These are phyloP conservation scores for Polyommatus iphigenia DNA, from an alignment of 2,888 invertebrate genomes.

Conservation along the genomic window DNA sequence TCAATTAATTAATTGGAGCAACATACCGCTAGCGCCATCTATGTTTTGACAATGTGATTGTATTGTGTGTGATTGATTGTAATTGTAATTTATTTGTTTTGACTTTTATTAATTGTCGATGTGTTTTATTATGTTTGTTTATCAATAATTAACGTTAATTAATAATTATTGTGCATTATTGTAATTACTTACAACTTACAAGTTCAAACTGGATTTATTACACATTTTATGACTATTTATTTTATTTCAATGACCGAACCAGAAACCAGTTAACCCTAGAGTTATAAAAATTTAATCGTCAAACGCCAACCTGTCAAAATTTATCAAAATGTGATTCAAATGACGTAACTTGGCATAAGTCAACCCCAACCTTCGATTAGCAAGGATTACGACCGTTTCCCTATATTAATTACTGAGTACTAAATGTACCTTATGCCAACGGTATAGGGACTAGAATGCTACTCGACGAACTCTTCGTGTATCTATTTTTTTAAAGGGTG, in stretches of 20 bases:
- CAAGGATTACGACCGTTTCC: constrained; percentile 57
- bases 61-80: background rate
- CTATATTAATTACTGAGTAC: constrained; percentile 17
- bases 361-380: constrained; percentile 51
- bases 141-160: background rate
- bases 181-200: background rate
- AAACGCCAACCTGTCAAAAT: constrained; percentile 57
- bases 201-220: background rate
- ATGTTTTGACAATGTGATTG: background rate
- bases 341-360: constrained; percentile 11
- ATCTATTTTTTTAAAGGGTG: constrained; percentile 61
- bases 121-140: background rate
- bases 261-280: constrained; percentile 18
- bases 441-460: background rate
- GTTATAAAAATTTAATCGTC: background rate
- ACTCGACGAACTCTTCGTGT: constrained; percentile 52
- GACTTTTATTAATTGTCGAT: background rate
- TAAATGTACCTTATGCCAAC: background rate
- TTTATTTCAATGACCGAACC: background rate
- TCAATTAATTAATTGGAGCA: background rate
- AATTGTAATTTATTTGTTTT: background rate
- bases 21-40: constrained; percentile 9
- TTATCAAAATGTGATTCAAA: constrained; percentile 47
- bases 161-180: constrained; percentile 3
- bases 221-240: background rate